Conservation (phyloP, 1,140 invertebrate genomes). For the Drosophila carrolli region DNA sequence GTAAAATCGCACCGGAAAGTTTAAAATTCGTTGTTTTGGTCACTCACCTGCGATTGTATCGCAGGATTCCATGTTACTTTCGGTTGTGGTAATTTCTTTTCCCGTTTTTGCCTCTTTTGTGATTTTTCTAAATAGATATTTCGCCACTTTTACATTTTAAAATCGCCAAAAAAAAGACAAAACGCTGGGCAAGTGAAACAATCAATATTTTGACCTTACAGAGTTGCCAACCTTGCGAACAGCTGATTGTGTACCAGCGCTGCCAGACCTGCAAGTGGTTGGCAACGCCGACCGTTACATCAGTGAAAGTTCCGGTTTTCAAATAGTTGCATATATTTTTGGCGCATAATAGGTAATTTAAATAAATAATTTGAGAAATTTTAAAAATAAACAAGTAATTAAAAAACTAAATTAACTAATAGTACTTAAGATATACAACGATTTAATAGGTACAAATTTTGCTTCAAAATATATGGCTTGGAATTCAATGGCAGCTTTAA, state of each 20-base stretch:
- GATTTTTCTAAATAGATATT: constrained; percentile 3
- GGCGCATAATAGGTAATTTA: background rate
- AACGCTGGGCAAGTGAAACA: constrained; percentile 28
- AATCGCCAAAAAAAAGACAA: constrained; percentile 35
- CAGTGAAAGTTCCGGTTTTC: background rate
- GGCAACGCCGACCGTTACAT: constrained; percentile 28
- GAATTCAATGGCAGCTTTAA: background rate
- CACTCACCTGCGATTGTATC: constrained; percentile 17
- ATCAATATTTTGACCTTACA: constrained; percentile 43
- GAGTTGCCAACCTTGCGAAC: constrained; percentile 22
- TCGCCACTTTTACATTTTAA: constrained; percentile 23
- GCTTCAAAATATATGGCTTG: too few relatives aligned
- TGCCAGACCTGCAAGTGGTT: constrained; percentile 16
- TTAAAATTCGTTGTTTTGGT: background rate
- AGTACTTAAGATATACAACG: too few relatives aligned
- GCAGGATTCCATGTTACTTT: constrained; percentile 22
- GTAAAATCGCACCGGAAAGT: constrained; percentile 12
- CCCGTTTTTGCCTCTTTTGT: background rate
- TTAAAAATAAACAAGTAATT: too few relatives aligned
- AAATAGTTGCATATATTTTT: background rate
- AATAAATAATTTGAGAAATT: too few relatives aligned
- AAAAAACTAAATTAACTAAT: too few relatives aligned
- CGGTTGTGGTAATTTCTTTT: background rate
- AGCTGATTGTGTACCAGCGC: constrained; percentile 21
- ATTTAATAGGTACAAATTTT: too few relatives aligned